Percentiles rank a stretch among this genome's conserved stretches.
Conservation (phyloP, 1,140 invertebrate species). For the Tyrophagus putrescentiae region DNA sequence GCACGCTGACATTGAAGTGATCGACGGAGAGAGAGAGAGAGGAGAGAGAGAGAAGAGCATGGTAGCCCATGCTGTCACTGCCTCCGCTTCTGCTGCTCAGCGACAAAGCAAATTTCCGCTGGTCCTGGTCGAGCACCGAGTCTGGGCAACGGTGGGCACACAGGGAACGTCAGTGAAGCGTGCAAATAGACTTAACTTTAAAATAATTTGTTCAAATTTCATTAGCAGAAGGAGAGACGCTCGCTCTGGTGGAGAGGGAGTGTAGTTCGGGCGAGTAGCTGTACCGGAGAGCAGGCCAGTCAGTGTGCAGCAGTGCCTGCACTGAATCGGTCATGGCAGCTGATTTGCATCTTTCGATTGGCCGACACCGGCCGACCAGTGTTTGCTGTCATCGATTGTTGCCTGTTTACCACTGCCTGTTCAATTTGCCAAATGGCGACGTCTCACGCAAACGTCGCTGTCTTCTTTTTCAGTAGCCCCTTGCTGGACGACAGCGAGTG, state of each 20-base stretch:
- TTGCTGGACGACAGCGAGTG: background rate
- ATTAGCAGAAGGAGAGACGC: no score
- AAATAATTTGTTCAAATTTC: no score
- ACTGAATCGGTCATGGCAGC: no score
- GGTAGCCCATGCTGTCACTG: background rate
- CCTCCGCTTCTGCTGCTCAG: no score
- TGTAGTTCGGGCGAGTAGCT: no score
- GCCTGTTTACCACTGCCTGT: background rate
- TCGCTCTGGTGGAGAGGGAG: no score
- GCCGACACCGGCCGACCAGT: background rate
- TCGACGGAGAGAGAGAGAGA: conserved; percentile 10
- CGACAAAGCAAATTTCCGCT: conserved; percentile 10
- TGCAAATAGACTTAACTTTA: background rate
- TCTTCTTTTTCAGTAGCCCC: background rate
- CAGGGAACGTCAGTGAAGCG: no score
- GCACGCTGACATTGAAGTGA: background rate
- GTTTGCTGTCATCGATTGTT: no score
- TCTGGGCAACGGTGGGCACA: background rate
- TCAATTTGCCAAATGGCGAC: conserved; percentile 16
- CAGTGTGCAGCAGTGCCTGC: no score
- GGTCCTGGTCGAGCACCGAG: background rate
- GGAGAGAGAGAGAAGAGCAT: conserved; percentile 4
- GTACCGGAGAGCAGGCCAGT: no score
- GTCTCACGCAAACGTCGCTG: conserved; percentile 7
- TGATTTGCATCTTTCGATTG: conserved; percentile 8